These are phyloP conservation scores for Acanthisitta chloris DNA, from an alignment of 2,113 vertebrate species.

Conservation along the genomic window DNA sequence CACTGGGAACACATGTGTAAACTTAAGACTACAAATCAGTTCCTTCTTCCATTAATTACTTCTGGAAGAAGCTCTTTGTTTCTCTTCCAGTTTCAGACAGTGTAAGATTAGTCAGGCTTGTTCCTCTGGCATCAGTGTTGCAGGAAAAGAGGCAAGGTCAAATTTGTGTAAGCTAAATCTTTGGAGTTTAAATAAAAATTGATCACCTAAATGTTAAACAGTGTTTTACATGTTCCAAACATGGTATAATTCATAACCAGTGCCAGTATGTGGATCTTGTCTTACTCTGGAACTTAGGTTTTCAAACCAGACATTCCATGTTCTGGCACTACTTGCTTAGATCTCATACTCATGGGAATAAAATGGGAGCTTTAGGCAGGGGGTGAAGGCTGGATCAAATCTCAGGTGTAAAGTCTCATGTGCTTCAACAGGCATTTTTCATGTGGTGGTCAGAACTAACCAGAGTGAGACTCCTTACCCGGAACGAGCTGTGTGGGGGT, in stretches of 20 bases:
- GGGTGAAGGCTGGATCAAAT: neutral
- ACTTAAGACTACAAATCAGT: neutral
- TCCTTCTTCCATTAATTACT: neutral
- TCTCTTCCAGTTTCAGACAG: neutral
- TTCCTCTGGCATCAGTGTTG: neutral
- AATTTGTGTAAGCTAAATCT: neutral
- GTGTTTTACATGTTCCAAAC: neutral
- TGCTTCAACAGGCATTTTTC: neutral
- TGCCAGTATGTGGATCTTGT: neutral
- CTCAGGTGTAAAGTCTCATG: neutral
- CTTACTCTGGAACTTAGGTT: neutral
- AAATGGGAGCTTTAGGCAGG: neutral
- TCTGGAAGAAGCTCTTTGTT: neutral
- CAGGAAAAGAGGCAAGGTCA: neutral
- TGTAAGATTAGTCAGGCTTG: neutral
- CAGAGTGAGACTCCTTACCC: neutral
- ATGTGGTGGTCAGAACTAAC: neutral
- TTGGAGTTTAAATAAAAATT: neutral
- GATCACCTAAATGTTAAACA: neutral
- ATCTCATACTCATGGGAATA: neutral
- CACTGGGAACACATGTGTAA: neutral
- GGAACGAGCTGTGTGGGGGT: neutral
- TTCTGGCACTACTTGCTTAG: neutral
- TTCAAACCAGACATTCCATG: slow-evolving; percentile 25
- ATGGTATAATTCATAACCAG: neutral